phyloP scores from a whole-genome alignment of 2,113 vertebrate species.

The Bos indicus region DNA sequence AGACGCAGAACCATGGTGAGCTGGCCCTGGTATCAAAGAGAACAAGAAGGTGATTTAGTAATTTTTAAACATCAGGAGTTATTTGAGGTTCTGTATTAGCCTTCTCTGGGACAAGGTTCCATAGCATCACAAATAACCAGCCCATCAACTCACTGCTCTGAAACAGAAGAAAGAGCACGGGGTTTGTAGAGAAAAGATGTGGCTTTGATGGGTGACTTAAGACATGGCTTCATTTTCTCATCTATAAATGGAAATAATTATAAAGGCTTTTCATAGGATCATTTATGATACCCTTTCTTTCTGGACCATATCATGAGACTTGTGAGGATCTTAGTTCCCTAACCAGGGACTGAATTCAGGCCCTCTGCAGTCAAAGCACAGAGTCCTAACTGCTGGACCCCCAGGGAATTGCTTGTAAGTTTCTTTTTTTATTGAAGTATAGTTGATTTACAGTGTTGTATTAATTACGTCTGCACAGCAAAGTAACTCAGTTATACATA shows the following conservation, averaged over 20 bases:
- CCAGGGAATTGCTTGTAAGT: neutral
- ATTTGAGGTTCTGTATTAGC: neutral
- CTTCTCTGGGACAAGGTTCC: neutral
- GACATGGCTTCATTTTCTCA: neutral
- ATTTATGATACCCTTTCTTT: neutral
- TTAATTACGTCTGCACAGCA: neutral
- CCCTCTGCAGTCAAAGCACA: neutral
- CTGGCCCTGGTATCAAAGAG: neutral
- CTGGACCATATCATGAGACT: neutral
- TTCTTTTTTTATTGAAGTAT: neutral
- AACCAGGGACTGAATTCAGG: neutral
- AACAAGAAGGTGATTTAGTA: neutral
- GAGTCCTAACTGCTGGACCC: neutral
- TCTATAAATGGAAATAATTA: neutral
- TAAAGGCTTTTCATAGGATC: neutral
- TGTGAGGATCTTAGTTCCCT: neutral
- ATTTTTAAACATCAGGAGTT: neutral
- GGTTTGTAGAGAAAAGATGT: neutral
- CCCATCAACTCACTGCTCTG: neutral
- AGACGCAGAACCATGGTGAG: neutral
- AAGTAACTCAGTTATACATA: neutral
- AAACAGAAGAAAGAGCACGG: neutral
- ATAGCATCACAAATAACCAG: neutral
- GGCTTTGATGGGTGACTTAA: no score
- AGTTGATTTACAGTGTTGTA: neutral